These are phyloP conservation scores for Meta bourneti DNA, from an alignment of 2,888 invertebrate species.

Conservation along the genomic window DNA sequence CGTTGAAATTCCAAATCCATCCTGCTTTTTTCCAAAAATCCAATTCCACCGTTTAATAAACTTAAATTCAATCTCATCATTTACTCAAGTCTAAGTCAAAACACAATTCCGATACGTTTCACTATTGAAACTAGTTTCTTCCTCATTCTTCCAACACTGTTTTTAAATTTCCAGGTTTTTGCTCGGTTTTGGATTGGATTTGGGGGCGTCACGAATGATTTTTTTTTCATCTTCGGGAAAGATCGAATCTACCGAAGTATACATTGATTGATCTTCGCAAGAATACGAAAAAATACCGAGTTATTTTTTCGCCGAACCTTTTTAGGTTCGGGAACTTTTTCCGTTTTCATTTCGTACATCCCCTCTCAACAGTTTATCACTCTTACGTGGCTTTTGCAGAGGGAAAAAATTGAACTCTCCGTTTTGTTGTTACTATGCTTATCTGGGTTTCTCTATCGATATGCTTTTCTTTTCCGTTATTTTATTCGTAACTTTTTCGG, in stretches of 20 bases:
- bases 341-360: background rate
- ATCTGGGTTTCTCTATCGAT: background rate
- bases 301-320: background rate
- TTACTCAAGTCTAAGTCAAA: conserved; percentile 49
- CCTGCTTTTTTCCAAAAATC: background rate
- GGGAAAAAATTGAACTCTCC: background rate
- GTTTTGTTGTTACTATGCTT: background rate
- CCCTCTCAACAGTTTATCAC: background rate
- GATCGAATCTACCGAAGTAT: background rate
- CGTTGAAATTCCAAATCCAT: too few relatives aligned
- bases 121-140: conserved; percentile 24
- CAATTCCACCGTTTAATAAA: conserved; percentile 11
- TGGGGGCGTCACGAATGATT: background rate
- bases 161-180: too few relatives aligned
- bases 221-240: background rate
- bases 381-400: background rate
- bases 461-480: background rate
- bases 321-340: background rate
- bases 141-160: background rate
- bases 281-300: background rate
- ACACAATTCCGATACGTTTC: conserved; percentile 42
- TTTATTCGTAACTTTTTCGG: background rate
- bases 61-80: conserved; percentile 9
- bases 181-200: background rate
- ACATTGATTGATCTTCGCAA: background rate